phyloP scores from a whole-genome alignment of 1,140 invertebrate genomes.

The Maniola jurtina region DNA sequence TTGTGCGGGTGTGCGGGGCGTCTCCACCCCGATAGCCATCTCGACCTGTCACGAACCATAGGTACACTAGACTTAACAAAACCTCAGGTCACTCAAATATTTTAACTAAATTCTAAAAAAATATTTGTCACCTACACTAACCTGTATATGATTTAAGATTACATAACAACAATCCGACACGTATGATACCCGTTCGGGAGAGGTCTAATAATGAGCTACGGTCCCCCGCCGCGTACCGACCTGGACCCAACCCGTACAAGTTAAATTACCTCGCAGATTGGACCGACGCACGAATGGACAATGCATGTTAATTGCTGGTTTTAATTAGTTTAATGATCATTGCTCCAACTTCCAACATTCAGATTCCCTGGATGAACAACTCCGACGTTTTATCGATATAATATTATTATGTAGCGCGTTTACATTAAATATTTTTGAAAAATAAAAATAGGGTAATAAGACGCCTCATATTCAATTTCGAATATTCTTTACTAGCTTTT shows the following conservation, averaged over 20 bases:
- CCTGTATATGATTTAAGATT: slow-evolving; percentile 8
- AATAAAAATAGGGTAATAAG: too few species aligned
- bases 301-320: slow-evolving; percentile 11
- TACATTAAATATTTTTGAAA: background rate
- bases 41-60: background rate
- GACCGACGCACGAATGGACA: slow-evolving; percentile 6
- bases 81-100: too few species aligned
- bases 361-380: background rate
- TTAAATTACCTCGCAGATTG: slow-evolving; percentile 13
- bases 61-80: too few species aligned
- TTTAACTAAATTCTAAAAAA: too few species aligned
- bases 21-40: too few species aligned
- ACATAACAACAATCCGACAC: background rate
- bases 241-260: slow-evolving; percentile 12
- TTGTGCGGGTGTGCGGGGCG: too few species aligned
- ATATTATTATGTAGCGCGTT: background rate
- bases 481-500: too few species aligned
- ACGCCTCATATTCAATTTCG: too few species aligned
- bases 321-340: slow-evolving; percentile 10
- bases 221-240: slow-evolving; percentile 4
- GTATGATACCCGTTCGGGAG: background rate
- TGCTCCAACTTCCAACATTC: background rate
- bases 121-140: background rate
- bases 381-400: background rate
- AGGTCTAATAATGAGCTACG: slow-evolving; percentile 9